phyloP scores from a whole-genome alignment of 2,797 vertebrate species.

The Pelodytes ibericus region DNA sequence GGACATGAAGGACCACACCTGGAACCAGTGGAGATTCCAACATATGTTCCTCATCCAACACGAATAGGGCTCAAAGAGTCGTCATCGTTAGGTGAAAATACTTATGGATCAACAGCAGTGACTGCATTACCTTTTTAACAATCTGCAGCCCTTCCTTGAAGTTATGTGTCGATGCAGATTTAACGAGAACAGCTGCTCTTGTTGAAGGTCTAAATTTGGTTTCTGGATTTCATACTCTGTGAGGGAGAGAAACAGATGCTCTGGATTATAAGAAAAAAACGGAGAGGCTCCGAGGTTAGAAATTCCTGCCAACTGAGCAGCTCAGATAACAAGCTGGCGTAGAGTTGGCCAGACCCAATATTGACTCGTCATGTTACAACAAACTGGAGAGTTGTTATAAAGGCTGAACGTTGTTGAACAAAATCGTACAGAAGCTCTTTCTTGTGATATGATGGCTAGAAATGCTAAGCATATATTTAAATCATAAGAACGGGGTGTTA shows the following conservation, averaged over 20 bases:
- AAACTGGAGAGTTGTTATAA: neutral
- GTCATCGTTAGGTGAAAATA: too few species aligned
- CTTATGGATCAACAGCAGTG: neutral
- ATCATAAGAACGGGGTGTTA: too few species aligned
- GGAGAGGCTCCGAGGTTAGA: constrained; percentile 1
- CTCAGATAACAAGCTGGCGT: constrained; percentile 40
- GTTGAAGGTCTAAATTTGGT: constrained; percentile 49
- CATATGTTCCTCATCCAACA: too few species aligned
- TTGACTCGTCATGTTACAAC: constrained; percentile 17
- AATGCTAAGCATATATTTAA: too few species aligned
- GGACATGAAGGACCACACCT: too few species aligned
- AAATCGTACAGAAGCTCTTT: too few species aligned
- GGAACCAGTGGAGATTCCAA: too few species aligned
- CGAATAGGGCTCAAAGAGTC: too few species aligned
- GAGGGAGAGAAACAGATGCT: constrained; percentile 48
- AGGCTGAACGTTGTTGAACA: too few species aligned
- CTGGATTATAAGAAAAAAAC: constrained; percentile 37
- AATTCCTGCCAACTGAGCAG: constrained; percentile 16
- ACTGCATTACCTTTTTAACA: neutral
- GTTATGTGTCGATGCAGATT: constrained; percentile 17
- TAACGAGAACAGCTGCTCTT: constrained; percentile 40
- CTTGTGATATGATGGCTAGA: too few species aligned
- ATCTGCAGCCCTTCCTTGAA: constrained; percentile 38
- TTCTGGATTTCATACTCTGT: constrained; percentile 36
- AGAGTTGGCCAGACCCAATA: constrained; percentile 5